Evolutionary conservation across 1,140 invertebrate species (phyloP), one percentile per base, ranked within the genome.

Genomic region (Brachionus asplanchnoidis): DNA sequence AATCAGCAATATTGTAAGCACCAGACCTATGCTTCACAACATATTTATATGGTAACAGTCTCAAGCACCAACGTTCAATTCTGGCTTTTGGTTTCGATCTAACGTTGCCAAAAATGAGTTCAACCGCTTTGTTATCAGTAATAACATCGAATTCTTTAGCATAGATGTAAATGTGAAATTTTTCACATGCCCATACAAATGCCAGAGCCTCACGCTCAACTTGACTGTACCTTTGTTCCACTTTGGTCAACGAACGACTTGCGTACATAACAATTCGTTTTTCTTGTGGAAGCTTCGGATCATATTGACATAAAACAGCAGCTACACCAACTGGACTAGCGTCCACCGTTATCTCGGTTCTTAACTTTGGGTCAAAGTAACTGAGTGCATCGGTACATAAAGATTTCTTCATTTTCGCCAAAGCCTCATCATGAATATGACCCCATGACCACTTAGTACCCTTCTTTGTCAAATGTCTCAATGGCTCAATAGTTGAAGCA

Each of bases 271-370:
- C 53, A 60, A 60, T 23, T 60, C 23, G n/a, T 60, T 60, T 60
- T 60, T 60, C 53, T 60, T 60, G n/a, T 90, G 26, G 14, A 23
- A 4, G 46, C 26, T 77, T 77, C 11, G 73, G 32, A 40, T 70
- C 28, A 1, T 84, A 77, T 77, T 91, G 90, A 28, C 87, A 85
- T 11, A 92, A 40, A 1, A 92, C 90, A 1, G 89, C 90, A 14
- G 90, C 90, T 6, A 91, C 26, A 1, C 89, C 90, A 75, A 86
- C 86, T 6, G 87, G 85, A 32, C 86, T 88, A n/a, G 90, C 85
- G 50, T 86, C 84, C 5, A 70, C 66, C 12, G 66, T 70, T 12
- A 70, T 50, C 36, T 77, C 46, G 17, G 73, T 50, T 50, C 40
- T 40, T 50, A 42, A 77, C 9, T 14, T 11, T 8, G 73, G 73